Conservation (phyloP, 2,888 invertebrate genomes). For the Lydus trimaculatus region DNA sequence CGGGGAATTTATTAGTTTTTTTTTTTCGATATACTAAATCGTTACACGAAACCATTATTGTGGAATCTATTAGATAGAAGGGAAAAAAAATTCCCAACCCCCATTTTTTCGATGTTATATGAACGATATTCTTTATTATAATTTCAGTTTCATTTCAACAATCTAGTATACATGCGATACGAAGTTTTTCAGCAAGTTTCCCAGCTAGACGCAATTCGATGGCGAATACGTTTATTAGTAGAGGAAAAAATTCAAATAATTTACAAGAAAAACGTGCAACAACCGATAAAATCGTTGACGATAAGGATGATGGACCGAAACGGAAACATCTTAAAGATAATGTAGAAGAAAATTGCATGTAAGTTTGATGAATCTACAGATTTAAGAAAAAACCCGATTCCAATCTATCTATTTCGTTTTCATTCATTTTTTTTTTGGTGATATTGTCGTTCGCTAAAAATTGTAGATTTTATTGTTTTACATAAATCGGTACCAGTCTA, state of each 20-base stretch:
- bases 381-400: background rate
- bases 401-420: background rate
- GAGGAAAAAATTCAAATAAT: constrained; percentile 31
- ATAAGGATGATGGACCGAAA: constrained; percentile 53
- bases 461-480: background rate
- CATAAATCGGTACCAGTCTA: constrained; percentile 34
- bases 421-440: background rate
- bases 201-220: constrained; percentile 55
- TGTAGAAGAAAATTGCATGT: background rate
- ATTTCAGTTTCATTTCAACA: constrained; percentile 60
- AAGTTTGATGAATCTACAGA: background rate
- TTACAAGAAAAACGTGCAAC: constrained; percentile 52
- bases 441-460: background rate
- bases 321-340: constrained; percentile 36
- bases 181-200: constrained; percentile 61
- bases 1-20: background rate
- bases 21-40: background rate
- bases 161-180: constrained; percentile 59
- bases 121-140: background rate
- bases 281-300: constrained; percentile 41
- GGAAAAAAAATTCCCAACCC: background rate
- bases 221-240: constrained; percentile 28
- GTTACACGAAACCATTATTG: background rate
- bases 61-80: background rate
- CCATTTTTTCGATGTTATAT: background rate